Evolutionary conservation across 2,113 vertebrate genomes (phyloP), one percentile per base, ranked within the genome.

Genomic region (Lepisosteus osseus): DNA sequence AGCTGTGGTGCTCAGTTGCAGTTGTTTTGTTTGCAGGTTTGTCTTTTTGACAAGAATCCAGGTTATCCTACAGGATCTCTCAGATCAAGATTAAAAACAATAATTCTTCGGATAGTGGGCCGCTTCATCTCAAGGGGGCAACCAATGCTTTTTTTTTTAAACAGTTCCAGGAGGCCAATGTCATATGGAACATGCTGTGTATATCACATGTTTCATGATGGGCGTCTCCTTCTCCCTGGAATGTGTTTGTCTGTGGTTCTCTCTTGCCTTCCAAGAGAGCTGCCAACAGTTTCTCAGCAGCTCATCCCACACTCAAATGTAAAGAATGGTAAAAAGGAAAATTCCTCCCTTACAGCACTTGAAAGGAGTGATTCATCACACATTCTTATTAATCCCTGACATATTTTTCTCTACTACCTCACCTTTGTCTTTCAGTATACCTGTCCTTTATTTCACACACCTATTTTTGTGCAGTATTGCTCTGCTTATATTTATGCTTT

Each of bases 291-390:
- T 71, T 15, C 67, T 7, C 64, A 29, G 74, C 62, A 72, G 69
- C 70, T 68, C 77, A 59, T 67, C 74, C 74, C 74, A 75, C 71
- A 85, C 78, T 79, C 74, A 73, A 77, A 74, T 72, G 57, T 76
- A 69, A 78, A 77, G 76, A 75, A 51, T 67, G 67, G 71, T 69
- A 75, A 73, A 83, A 70, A 79, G 67, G 76, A 59, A 83, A 77
- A 82, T 84, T 78, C 75, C 75, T 80, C 80, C 78, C 77, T 82
- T 85, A 87, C 81, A 73, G 82, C 76, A 73, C 79, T 76, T 84
- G 76, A 82, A 81, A 75, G 75, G 72, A 77, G 73, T 79, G 77
- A 80, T 82, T 80, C 84, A 79, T 77, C 71, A 71, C 77, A 66
- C 81, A 76, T 83, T 83, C 73, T 82, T 82, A 71, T 81, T 75